Evolutionary conservation across 2,797 vertebrate genomes (phyloP), one percentile per base, ranked within the genome.

Genomic region (Brachyrhaphis roseni): DNA sequence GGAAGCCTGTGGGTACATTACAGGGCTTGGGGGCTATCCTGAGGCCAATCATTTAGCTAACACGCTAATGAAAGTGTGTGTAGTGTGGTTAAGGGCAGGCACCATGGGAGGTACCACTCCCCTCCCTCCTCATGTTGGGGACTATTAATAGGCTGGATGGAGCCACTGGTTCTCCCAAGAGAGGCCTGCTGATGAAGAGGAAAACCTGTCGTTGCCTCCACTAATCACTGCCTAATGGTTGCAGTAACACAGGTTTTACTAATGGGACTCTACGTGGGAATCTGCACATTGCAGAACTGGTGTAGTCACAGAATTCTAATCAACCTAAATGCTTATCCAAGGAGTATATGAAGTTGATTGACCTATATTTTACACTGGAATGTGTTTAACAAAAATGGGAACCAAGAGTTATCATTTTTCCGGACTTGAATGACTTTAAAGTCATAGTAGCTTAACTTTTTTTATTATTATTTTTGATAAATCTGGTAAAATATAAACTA

Each of bases 1-100:
- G 83, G 78, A 90, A 93, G 89, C 87, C 83, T 92, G 90, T 91
- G 92, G 91, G 88, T 91, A 93, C 90, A 76, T 88, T 89, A 90
- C 82, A 85, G 87, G 78, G 95, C 95, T 93, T 43, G 90, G 90
- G 95, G 95, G 94, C 93, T 93, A 88, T 93, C 95, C 96, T 86
- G 92, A 94, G 95, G 96, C 95, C 93, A 96, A 94, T 95, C 93
- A 94, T 94, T 95, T 94, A 94, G 93, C 94, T 94, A 95, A 95
- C 92, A 94, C 92, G 84, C 91, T 94, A 95, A 96, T 96, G 94
- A 96, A 96, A 96, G 93, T 82, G 83, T 91, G 93, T 92, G 94
- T 93, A 92, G 91, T 91, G 90, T 74, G 87, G 94, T 91, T 92
- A 95, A 95, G 95, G 93, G 92, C 94, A 95, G 94, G 93, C 93